Evolutionary conservation across 2,888 invertebrate genomes (phyloP), one percentile per base, ranked within the genome.

Genomic region (Aspidiotus destructor): DNA sequence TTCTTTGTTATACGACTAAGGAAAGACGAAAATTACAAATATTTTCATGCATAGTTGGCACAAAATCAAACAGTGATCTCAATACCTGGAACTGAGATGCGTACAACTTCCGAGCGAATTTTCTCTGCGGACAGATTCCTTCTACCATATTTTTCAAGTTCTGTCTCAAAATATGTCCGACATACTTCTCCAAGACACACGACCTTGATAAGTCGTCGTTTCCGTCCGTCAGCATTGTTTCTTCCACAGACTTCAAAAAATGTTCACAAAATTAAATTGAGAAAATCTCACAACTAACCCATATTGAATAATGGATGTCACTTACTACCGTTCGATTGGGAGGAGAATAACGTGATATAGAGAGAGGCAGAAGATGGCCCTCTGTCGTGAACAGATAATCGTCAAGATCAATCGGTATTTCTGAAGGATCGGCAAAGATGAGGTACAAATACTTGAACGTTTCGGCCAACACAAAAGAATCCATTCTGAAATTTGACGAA

Each of bases 371-470:
- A 71, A 99, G 84, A 79, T 99, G 98, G 0, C 96, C 98, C 78
- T 99, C 98, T 0, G 93, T 93, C 0, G 93, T 93, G 74, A 93
- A 86, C 71, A 93, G 85, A 77, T 92, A 93, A 76, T 92, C 87
- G 76, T 92, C 90, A 65, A 93, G 78, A 77, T 91, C 86, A 15
- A 93, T 79, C 8, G 89, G 83, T 62, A 93, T 78, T 75, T 97
- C 95, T 44, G 84, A 85, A 68, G 89, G 87, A 73, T 96, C 89
- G 48, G 94, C 86, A 77, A 98, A 99, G 69, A 99, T 79, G 77
- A 99, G 83, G 78, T 87, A 99, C 10, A 99, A 81, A 77, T 99
- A 99, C 78, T 99, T 99, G 76, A 99, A 91, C 0, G 98, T 99
- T 80, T 99, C 98, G 0, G 98, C 92, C 1, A 99, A 81, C 0